Evolutionary conservation across 1,140 invertebrate species (phyloP).

Genomic region (Gerris buenoi): DNA sequence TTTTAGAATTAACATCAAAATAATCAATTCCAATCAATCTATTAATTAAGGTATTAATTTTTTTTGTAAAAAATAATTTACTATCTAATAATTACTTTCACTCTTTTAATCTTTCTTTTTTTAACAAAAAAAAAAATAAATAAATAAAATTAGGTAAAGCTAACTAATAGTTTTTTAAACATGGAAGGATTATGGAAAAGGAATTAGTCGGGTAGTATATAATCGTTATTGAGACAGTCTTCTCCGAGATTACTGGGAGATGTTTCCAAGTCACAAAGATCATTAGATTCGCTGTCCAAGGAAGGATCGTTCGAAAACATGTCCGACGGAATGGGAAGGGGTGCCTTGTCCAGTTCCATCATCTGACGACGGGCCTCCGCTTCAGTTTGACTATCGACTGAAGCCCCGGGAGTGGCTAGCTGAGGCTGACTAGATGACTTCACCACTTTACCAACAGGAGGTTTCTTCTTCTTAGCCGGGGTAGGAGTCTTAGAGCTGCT

Average conservation of each 20-base stretch:
- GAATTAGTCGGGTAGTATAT: conserved; percentile 30
- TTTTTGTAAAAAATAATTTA: too few species aligned
- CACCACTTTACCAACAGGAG: conserved; percentile 15
- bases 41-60: too few species aligned
- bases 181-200: too few species aligned
- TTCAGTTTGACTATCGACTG: not conserved
- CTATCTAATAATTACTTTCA: too few species aligned
- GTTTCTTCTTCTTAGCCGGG: conserved; percentile 21
- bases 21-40: too few species aligned
- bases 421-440: conserved; percentile 19
- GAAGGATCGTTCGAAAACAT: conserved; percentile 86
- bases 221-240: conserved; percentile 47
- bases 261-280: conserved; percentile 56
- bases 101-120: too few species aligned
- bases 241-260: conserved; percentile 54
- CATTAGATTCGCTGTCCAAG: conserved; percentile 65
- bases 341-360: conserved; percentile 69
- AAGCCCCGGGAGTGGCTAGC: not conserved
- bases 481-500: conserved; percentile 12
- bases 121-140: too few species aligned
- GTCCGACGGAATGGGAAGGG: conserved; percentile 73
- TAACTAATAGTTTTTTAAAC: too few species aligned
- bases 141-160: too few species aligned
- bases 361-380: not conserved
- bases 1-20: too few species aligned